Base-by-base conservation (phyloP, 2,888 invertebrate species). In the Uropetala carovei region DNA sequence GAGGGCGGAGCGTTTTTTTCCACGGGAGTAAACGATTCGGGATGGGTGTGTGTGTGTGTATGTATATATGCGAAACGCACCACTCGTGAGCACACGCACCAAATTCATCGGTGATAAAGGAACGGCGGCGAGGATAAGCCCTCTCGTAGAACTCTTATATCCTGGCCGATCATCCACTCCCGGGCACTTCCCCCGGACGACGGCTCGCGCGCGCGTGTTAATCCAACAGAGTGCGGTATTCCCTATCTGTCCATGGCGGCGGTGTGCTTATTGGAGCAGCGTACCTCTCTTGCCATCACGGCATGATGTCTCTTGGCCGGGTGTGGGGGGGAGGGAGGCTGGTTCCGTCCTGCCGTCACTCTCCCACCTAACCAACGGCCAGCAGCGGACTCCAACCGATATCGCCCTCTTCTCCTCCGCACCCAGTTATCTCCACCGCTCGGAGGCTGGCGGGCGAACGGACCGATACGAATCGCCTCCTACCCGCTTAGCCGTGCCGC, bases 261-360 rank as follows among this genome's bases (percentile, higher is more conserved):
- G 16, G 84, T 22, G 81, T 30, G 86, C 43, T 43, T 43, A 43
- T 43, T 1, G 43, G 43, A 43, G 3, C 43, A 92, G 56, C 94
- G 93, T 95, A 95, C 95, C 95, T 95, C 95, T 95, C 95, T 95
- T 95, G 95, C 95, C 95, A 95, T 95, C 95, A 95, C 95, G 95
- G 95, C 95, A 95, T 95, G 95, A 95, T 95, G 93, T 93, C 89
- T 92, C 92, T 93, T 93, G 93, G 94, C 94, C 94, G 95, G 95
- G 94, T 94, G 94, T 94, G 94, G 94, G 94, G 94, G 94, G 94
- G 94, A 94, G 94, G 95, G 93, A 93, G 93, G 94, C 93, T 93
- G 94, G 94, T 94, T 94, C 93, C 94, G 94, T 94, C 93, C 94
- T 93, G 93, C 93, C 92, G 92, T 92, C 92, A 93, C 93, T 92